Evolutionary conservation across 2,797 vertebrate species (phyloP).

Genomic region (Falco novaeseelandiae): DNA sequence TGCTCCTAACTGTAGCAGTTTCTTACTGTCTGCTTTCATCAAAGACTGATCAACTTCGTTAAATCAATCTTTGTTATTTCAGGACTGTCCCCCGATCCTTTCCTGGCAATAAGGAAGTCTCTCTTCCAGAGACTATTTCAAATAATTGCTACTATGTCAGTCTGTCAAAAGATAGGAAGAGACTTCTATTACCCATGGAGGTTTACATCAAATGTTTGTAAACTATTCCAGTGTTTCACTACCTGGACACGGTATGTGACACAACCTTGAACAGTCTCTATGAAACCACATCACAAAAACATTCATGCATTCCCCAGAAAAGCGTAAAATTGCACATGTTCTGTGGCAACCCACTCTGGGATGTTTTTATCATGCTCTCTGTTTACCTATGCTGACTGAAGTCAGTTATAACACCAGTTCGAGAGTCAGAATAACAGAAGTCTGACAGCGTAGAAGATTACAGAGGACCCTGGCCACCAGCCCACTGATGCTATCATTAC

Average conservation of each 20-base stretch:
- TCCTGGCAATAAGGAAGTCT: background rate
- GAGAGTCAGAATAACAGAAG: slow-evolving; percentile 76
- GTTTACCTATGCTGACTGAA: slow-evolving; percentile 77
- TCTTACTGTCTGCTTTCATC: background rate
- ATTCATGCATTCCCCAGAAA: background rate
- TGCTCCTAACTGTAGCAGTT: background rate
- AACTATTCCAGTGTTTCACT: rapidly evolving
- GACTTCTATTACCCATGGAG: background rate
- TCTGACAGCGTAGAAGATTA: slow-evolving; percentile 77
- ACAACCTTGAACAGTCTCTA: background rate
- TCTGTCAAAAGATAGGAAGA: background rate
- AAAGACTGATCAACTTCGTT: background rate
- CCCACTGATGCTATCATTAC: slow-evolving; percentile 82
- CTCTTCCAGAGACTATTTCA: background rate
- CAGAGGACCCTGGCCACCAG: slow-evolving; percentile 76
- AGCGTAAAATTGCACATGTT: background rate
- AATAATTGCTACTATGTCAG: background rate
- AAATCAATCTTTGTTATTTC: background rate
- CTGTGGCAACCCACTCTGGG: slow-evolving; percentile 15
- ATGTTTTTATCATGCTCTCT: slow-evolving; percentile 67
- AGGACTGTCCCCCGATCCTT: background rate
- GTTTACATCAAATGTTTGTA: background rate
- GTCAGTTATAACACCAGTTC: slow-evolving; percentile 75
- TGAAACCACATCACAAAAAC: background rate
- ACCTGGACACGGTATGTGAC: rapidly evolving